Evolutionary conservation across 92 coral and sea anemone genomes (phyloP).

Genomic region (Epizoanthus rinbou): DNA sequence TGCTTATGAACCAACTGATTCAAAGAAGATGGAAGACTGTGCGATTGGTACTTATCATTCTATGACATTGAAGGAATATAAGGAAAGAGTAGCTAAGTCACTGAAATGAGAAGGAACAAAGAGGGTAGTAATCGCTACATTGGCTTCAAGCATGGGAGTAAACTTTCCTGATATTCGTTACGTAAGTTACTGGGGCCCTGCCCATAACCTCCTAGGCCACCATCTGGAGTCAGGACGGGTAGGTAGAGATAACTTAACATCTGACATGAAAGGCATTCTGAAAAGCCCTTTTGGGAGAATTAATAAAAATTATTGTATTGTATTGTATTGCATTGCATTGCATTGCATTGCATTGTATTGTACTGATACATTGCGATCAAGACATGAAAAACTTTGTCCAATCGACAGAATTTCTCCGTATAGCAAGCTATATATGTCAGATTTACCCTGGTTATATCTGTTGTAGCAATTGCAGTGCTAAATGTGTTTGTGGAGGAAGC

Average conservation of each 20-base stretch:
- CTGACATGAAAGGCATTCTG: too few species aligned
- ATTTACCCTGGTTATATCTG: too few species aligned
- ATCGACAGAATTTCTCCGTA: too few species aligned
- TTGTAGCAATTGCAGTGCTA: too few species aligned
- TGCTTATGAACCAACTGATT: slow-evolving; percentile 45
- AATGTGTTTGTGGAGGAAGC: too few species aligned
- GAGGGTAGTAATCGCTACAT: slow-evolving; percentile 37
- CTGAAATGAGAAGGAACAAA: slow-evolving; percentile 34
- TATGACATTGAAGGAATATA: slow-evolving; percentile 44
- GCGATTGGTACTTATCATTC: slow-evolving; percentile 58
- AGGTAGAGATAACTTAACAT: slow-evolving; percentile 14
- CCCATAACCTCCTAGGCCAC: slow-evolving; percentile 38
- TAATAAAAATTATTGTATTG: too few species aligned
- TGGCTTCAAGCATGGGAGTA: slow-evolving; percentile 38
- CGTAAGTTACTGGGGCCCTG: slow-evolving; percentile 42
- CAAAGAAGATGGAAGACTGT: slow-evolving; percentile 36
- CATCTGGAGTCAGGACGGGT: slow-evolving; percentile 36
- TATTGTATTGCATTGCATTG: too few species aligned
- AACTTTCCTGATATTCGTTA: slow-evolving; percentile 38
- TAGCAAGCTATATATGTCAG: too few species aligned
- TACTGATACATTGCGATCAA: too few species aligned
- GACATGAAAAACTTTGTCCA: too few species aligned
- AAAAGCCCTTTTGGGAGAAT: too few species aligned
- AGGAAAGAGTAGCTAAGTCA: slow-evolving; percentile 44
- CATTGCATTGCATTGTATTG: too few species aligned